phyloP scores from a whole-genome alignment of 2,113 vertebrate species.

The Raja brachyura region DNA sequence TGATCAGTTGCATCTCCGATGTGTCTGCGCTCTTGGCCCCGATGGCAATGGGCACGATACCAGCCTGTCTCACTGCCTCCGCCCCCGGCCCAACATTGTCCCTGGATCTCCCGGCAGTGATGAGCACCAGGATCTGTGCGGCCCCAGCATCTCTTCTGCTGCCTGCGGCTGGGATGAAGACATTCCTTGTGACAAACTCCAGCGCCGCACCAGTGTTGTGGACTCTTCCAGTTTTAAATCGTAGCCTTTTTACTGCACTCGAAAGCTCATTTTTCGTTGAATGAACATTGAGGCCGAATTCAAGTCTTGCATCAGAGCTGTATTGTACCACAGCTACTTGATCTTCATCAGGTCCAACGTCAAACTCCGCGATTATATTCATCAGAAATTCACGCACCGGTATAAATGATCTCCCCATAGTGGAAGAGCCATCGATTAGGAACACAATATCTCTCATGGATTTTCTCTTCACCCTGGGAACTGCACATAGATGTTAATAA shows the following conservation, averaged over 20 bases:
- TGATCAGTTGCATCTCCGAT: too few species aligned
- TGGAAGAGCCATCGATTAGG: background rate
- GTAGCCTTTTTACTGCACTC: background rate
- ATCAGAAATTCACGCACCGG: background rate
- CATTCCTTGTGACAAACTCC: constrained; percentile 6
- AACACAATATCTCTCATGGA: background rate
- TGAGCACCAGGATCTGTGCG: too few species aligned
- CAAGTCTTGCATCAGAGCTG: background rate
- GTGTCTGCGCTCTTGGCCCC: too few species aligned
- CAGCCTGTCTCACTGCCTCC: too few species aligned
- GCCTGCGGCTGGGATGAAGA: constrained; percentile 1
- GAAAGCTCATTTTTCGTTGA: background rate
- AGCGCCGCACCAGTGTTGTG: constrained; percentile 16
- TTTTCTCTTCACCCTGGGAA: too few species aligned
- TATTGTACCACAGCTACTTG: constrained; percentile 16
- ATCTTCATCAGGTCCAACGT: constrained; percentile 6
- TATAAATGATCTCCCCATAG: background rate
- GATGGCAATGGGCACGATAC: too few species aligned
- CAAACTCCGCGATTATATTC: background rate
- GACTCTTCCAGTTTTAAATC: background rate
- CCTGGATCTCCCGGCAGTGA: too few species aligned
- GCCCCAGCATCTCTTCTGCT: background rate
- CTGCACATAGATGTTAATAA: background rate
- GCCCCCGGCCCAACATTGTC: too few species aligned
- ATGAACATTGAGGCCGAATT: background rate